Base-by-base conservation (phyloP, 2,888 invertebrate species). In the Oxytorus armatus region DNA sequence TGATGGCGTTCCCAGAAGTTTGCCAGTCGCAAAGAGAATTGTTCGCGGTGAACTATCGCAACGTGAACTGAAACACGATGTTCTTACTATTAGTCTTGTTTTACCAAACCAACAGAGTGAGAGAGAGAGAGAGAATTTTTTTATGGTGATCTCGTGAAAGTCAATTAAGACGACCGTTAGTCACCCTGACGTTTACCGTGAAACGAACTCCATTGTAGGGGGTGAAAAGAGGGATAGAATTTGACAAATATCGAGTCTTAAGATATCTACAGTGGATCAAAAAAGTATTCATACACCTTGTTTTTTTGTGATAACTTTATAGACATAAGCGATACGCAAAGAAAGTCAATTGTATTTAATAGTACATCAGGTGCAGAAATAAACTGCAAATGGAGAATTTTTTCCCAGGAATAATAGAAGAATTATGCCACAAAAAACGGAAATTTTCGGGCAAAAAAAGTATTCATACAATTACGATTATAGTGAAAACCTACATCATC, bases 81-180 rank as follows among this genome's bases (percentile, higher is more conserved):
- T 55, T 73, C 29, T 42, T 47, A 21, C 25, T 10, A 65, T 74
- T 23, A 57, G 47, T 74, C 47, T 55, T 65, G 16, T 21, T 51
- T 36, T 16, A 11, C 39, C 10, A 11, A 57, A 1, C 57, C 16
- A 29, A 36, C 7, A 18, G 7, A 33, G 16, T 8, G 33, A 23
- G 5, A 33, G 29, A n/a, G 25, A 14, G 53, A 25, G 29, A 53
- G 55, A 55, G 16, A 33, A 16, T 57, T 29, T 57, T 51, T 36
- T 39, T 11, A 18, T 3, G 57, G 25, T 36, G 18, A 36, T 36
- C 57, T 18, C 57, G 18, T 11, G 3, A 33, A 44, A 44, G 44
- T 55, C 29, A 44, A 47, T 57, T 69, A n/a, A 18, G 29, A 57
- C 8, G 21, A 10, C 14, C 8, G 57, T 39, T 57, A 55, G 44